phyloP scores from a whole-genome alignment of 2,888 invertebrate species.

The Drosophila mayaguana region DNA sequence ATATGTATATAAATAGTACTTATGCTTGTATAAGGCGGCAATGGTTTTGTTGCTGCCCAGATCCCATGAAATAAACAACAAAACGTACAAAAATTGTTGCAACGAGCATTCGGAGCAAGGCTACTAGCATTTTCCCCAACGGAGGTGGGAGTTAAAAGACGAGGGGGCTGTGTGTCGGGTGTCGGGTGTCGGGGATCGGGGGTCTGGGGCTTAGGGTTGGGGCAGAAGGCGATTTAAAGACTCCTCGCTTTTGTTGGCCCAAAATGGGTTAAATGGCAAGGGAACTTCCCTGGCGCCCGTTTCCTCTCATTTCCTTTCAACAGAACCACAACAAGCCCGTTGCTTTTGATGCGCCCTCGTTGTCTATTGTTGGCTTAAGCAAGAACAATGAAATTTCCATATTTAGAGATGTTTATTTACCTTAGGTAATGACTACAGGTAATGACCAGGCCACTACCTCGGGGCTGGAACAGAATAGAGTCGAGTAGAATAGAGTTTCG shows the following conservation, averaged over 20 bases:
- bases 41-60: constrained; percentile 51
- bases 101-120: constrained; percentile 71
- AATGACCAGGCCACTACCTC: constrained; percentile 40
- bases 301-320: constrained; percentile 61
- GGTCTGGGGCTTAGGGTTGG: constrained; percentile 11
- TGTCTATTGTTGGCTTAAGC: constrained; percentile 51
- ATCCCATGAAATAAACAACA: constrained; percentile 58
- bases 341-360: constrained; percentile 51
- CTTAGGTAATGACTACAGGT: constrained; percentile 60
- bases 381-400: constrained; percentile 69
- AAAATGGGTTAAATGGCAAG: constrained; percentile 66
- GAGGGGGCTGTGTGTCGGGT: not conserved
- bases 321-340: constrained; percentile 54
- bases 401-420: constrained; percentile 69
- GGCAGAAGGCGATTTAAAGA: constrained; percentile 47
- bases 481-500: not conserved
- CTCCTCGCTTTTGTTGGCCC: constrained; percentile 56
- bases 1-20: constrained; percentile 15
- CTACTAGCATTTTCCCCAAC: constrained; percentile 45
- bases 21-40: constrained; percentile 25
- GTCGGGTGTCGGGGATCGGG: no score
- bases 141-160: constrained; percentile 15
- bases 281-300: constrained; percentile 44
- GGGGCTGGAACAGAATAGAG: not conserved
- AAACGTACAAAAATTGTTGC: constrained; percentile 55